Base-by-base conservation (phyloP, 2,797 vertebrate species). In the Phrynocephalus vlangalii region DNA sequence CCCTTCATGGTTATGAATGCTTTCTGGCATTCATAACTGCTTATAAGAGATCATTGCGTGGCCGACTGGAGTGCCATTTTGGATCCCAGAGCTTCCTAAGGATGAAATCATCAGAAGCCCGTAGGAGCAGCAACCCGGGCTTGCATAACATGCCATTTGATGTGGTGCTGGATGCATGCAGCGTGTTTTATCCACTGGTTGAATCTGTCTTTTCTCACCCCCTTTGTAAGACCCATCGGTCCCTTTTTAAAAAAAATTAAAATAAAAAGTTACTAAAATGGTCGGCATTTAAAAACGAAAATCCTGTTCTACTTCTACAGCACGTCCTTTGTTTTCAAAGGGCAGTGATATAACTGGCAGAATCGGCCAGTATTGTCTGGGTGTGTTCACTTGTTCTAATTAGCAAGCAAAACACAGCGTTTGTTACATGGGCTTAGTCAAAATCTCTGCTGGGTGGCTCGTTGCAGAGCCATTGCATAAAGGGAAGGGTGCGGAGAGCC, bases 111-210 rank as follows among this genome's bases (percentile, higher is more conserved):
- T 1, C 0, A 85, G 87, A 92, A 95, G 77, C 26, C 67, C 86
- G 77, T 84, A 67, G 18, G 15, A 33, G n/a, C 30, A 22, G 79
- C 91, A 91, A 79, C 0, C 68, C 72, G 78, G 24, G 84, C 66
- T 91, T 94, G 79, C 85, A 38, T 94, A 92, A 95, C 88, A 79
- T 78, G 88, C 87, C 83, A 82, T 92, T 88, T 87, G 86, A 72
- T 89, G 90, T 91, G 82, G n/a, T 83, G 79, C 87, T 90, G 82
- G 15, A 48, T 24, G 92, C n/a, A 86, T 1, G 26, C 48, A 22
- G 71, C 90, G 83, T 92, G 78, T 92, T 93, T 93, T 93, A 86
- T 79, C 5, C 13, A 63, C 15, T 3, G 11, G 60, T 63, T 63
- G 18, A 63, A 13, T 5, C 1, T 63, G 15, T 20, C 60, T 63